Evolutionary conservation across 2,113 vertebrate species (phyloP), one percentile per base, ranked within the genome.

Genomic region (Eulacestoma nigropectus): DNA sequence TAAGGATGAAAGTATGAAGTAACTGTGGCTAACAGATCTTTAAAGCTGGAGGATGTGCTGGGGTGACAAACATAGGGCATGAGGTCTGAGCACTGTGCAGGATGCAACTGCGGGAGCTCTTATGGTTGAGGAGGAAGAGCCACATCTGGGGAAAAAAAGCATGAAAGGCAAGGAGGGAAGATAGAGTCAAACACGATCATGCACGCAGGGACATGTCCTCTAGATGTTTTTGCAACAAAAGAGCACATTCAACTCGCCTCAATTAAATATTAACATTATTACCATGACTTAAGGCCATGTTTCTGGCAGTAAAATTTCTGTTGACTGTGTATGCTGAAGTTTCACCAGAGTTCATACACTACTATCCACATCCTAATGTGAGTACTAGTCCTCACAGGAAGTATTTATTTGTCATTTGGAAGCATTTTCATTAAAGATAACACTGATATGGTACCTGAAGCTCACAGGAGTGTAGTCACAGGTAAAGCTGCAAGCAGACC

Each of bases 221-320:
- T 35, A 79, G 29, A 53, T 69, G 64, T 65, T 96, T 95, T 86
- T 94, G 75, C 55, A 90, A 77, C 69, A 84, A 70, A 92, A 84
- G 73, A 75, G 59, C 69, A 87, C 0, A 1, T 60, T 95, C 76
- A 78, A 14, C 44, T 97, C 63, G 78, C 89, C 79, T 84, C 87
- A 95, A 84, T 95, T 81, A 93, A 95, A 86, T 92, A 81, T 42
- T 87, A 52, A n/a, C 63, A 22, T 83, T 88, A 87, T 89, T 89
- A 91, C 63, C 44, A 14, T 94, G 76, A 84, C 94, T 95, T 92
- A 52, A 95, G 93, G 94, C 94, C 76, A 75, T 56, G 86, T 86
- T 88, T 94, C 44, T 94, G 63, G 85, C 70, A 90, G 44, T 57
- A 80, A 67, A 84, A 81, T 87, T 70, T 80, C 68, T 90, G 39